A percentile compares a stretch with the other conserved stretches of the same genome.
phyloP scores from a whole-genome alignment of 37 sponge, comb jelly and placozoan species.

The Oscarella lobularis region DNA sequence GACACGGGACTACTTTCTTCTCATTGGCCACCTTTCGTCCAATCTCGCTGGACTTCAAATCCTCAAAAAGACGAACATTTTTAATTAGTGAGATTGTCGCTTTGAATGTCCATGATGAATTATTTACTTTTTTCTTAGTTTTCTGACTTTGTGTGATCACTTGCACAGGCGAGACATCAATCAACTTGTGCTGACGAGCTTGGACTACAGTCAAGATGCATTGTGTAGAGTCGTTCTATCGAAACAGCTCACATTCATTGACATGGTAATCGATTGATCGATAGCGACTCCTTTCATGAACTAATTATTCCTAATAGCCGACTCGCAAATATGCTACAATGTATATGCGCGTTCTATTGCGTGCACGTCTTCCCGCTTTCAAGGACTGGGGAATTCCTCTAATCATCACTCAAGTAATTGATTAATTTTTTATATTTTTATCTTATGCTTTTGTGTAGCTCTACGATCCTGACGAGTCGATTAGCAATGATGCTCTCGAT shows the following conservation, averaged over 20 bases:
- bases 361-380: slow-evolving; percentile 48
- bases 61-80: slow-evolving; percentile 31
- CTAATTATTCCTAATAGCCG: slow-evolving; percentile 2
- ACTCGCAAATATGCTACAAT: slow-evolving; percentile 62
- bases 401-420: slow-evolving; percentile 46
- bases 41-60: slow-evolving; percentile 17
- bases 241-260: slow-evolving; percentile 40
- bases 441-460: slow-evolving; percentile 16
- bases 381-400: slow-evolving; percentile 76
- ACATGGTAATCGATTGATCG: slow-evolving; percentile 9
- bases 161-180: slow-evolving; percentile 33
- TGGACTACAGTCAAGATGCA: slow-evolving; percentile 46
- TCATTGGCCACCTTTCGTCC: slow-evolving; percentile 42
- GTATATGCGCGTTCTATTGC: slow-evolving; percentile 54
- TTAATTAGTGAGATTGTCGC: slow-evolving; percentile 39
- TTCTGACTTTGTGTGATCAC: slow-evolving; percentile 45
- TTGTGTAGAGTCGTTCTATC: slow-evolving; percentile 39
- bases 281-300: no score
- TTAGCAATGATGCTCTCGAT: slow-evolving; percentile 55
- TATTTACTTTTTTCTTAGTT: slow-evolving; percentile 10
- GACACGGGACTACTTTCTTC: slow-evolving; percentile 52
- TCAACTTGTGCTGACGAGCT: slow-evolving; percentile 38
- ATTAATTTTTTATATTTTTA: background rate
- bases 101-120: background rate
- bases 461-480: slow-evolving; percentile 48